These are phyloP conservation scores for Heliothis subflexa DNA, from an alignment of 1,140 invertebrate genomes.

Conservation along the genomic window DNA sequence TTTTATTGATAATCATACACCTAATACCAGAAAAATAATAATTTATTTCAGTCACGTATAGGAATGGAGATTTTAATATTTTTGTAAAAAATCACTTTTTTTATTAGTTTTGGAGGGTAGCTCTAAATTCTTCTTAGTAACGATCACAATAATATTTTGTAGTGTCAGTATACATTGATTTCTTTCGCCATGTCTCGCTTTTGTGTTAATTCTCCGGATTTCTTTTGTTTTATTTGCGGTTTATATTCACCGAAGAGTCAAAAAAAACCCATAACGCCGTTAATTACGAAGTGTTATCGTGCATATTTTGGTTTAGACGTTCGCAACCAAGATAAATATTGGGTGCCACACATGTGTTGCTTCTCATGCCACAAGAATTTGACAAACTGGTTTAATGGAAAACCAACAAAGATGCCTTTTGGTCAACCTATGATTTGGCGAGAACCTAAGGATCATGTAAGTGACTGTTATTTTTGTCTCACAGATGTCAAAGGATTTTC, in stretches of 20 bases:
- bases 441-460: background rate
- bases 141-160: background rate
- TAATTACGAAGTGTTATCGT: constrained; percentile 1
- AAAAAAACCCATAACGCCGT: background rate
- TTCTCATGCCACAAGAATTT: background rate
- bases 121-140: background rate
- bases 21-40: no score
- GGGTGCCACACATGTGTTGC: no score
- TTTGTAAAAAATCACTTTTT: no score
- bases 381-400: background rate
- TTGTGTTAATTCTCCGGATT: background rate
- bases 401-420: background rate
- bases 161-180: background rate
- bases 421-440: no score
- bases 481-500: background rate
- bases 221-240: no score
- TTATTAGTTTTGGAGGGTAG: no score
- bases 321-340: constrained; percentile 10
- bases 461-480: background rate
- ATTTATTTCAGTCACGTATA: no score
- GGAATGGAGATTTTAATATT: no score
- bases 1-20: no score
- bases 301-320: constrained; percentile 13
- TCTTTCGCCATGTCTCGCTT: background rate
- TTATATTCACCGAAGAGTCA: no score